These are phyloP conservation scores for Saturnia pavonia DNA, from an alignment of 2,888 invertebrate genomes.

Conservation along the genomic window DNA sequence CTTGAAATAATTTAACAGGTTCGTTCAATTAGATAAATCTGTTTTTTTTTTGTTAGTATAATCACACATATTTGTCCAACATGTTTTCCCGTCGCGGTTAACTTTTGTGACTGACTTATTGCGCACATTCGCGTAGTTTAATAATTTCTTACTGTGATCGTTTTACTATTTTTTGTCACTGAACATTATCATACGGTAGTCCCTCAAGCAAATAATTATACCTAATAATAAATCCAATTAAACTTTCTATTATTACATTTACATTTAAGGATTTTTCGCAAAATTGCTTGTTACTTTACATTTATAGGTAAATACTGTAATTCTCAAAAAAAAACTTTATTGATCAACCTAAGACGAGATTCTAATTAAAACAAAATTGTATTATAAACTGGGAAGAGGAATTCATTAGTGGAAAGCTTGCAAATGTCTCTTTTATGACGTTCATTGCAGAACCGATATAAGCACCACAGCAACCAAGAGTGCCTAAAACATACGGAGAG, in stretches of 20 bases:
- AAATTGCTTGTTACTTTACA: neutral
- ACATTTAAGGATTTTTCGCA: too few relatives aligned
- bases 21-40: neutral
- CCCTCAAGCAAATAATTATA: neutral
- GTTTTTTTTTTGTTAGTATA: constrained; percentile 41
- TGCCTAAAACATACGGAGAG: constrained; percentile 13
- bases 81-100: constrained; percentile 11
- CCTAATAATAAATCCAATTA: neutral
- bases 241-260: neutral
- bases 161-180: constrained; percentile 49
- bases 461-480: constrained; percentile 10
- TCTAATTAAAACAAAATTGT: neutral
- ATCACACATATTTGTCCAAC: constrained; percentile 16
- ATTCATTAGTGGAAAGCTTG: neutral
- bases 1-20: neutral
- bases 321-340: neutral
- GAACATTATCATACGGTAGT: neutral
- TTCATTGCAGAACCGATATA: neutral
- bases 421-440: neutral
- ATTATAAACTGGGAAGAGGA: neutral
- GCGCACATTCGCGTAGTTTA: constrained; percentile 79
- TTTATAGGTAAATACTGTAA: too few relatives aligned
- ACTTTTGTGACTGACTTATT: constrained; percentile 48
- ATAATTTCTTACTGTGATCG: constrained; percentile 77
- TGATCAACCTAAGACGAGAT: neutral